phyloP scores from a whole-genome alignment of 2,888 invertebrate genomes.

The Eumacrocentrus americanus region DNA sequence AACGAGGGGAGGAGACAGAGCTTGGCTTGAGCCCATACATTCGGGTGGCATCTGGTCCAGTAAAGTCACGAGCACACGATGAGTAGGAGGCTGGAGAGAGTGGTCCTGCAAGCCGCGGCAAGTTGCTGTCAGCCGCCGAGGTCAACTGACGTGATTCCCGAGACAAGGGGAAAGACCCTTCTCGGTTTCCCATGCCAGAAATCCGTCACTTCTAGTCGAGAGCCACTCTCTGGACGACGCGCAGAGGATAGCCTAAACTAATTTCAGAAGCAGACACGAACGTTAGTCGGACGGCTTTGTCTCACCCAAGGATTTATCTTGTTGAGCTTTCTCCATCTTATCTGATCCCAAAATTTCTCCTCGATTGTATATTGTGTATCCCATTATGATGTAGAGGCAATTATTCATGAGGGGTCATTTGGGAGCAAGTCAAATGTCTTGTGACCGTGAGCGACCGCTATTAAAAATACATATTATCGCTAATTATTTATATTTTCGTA shows the following conservation, averaged over 20 bases:
- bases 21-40: not conserved
- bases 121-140: not conserved
- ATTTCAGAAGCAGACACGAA: slow-evolving; percentile 9
- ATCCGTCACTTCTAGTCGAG: slow-evolving; percentile 10
- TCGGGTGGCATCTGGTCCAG: not conserved
- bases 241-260: slow-evolving; percentile 9
- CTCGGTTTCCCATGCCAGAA: slow-evolving; percentile 6
- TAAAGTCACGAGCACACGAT: not conserved
- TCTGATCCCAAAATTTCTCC: not conserved
- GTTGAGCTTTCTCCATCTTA: not conserved
- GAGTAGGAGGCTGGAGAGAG: not conserved
- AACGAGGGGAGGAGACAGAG: not conserved
- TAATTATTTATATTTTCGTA: too few species aligned
- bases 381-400: too few species aligned
- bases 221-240: not conserved
- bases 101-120: not conserved
- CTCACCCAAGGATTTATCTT: not conserved
- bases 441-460: too few species aligned
- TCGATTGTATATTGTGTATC: too few species aligned
- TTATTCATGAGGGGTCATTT: too few species aligned
- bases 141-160: slow-evolving; percentile 10
- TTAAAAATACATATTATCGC: too few species aligned
- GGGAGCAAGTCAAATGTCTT: too few species aligned
- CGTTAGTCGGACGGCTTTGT: not conserved
- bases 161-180: slow-evolving; percentile 13